Base-by-base conservation (phyloP, 1,140 invertebrate species). In the Heterodera schachtii region DNA sequence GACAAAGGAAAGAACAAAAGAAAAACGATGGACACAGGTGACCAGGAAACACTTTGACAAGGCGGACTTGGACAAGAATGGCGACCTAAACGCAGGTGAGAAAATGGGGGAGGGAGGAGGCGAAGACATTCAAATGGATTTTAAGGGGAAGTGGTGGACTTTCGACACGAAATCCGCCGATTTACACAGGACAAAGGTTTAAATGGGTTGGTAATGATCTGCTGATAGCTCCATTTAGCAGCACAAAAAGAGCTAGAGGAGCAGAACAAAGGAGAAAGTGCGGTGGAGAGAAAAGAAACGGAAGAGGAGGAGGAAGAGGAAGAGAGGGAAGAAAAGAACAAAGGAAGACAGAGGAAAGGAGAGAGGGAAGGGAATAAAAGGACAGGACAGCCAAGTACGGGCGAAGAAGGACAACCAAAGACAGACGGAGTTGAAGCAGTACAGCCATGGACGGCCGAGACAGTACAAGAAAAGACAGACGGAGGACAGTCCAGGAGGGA, bases 81-180 rank as follows among this genome's bases (percentile, higher is more conserved):
- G 78, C 49, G 89, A 89, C 81, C 78, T 89, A 44, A 85, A 75
- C 80, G 76, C 88, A 3, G 88, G 87, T 5, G 31, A 46, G 69
- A 11, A 19, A 70, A 11, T 71, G 19, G 69, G 57, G 0, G 3
- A 13, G 16, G 13, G 13, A 3, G 13, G 57, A 60, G 5, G 13
- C 4, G 16, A 16, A 19, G 57, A 16, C 16, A 41, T 52, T 13
- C 69, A 41, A 31, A 71, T 19, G 6, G 6, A 41, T 71, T 71
- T 13, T 31, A 31, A 71, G 69, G 69, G 3, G 88, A 89, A 74
- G 90, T 89, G 60, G 89, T 89, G 13, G 88, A 89, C 57, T 89
- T 90, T 74, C 76, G 88, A 67, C 87, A 87, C 79, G 88, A 88
- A 81, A 85, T 90, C 60, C 75, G 87, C 21, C 81, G 88, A 78